These are phyloP conservation scores for Sebastes glaucus DNA, from an alignment of 2,797 vertebrate genomes.

Conservation along the genomic window DNA sequence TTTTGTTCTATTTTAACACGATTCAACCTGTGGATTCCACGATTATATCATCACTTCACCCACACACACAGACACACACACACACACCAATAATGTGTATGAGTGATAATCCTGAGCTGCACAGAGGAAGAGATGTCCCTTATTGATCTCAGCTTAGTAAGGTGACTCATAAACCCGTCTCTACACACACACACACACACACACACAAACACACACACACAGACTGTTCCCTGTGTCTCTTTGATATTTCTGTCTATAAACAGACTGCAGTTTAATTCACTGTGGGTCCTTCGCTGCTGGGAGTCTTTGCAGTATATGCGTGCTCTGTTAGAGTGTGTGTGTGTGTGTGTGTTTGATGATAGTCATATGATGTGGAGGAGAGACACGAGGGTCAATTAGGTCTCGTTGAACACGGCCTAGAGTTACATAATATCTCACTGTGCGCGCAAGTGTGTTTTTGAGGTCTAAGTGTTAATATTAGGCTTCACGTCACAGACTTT, in stretches of 20 bases:
- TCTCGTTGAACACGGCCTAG: conserved; percentile 22
- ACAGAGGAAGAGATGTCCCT: conserved; percentile 55
- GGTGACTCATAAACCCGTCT: conserved; percentile 58
- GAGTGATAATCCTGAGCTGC: conserved; percentile 48
- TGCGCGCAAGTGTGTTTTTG: background rate
- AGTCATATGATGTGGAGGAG: conserved; percentile 56
- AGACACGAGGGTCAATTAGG: conserved; percentile 22
- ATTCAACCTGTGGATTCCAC: conserved; percentile 15
- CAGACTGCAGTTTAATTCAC: conserved; percentile 15
- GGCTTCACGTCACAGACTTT: background rate
- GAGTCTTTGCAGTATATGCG: background rate
- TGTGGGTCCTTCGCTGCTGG: background rate
- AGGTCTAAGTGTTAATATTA: background rate
- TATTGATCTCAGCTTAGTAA: conserved; percentile 51
- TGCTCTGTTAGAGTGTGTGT: conserved; percentile 9
- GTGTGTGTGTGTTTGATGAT: conserved; percentile 28
- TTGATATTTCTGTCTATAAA: conserved; percentile 40
- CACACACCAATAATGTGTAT: background rate
- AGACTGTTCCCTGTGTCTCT: conserved; percentile 10
- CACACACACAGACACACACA: background rate
- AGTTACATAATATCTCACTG: conserved; percentile 45
- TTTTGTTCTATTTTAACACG: background rate
- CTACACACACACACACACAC: conserved; percentile 14
- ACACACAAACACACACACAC: conserved; percentile 18
- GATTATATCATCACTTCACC: conserved; percentile 9